These are phyloP conservation scores for Orycteropus afer DNA, from an alignment of 2,113 vertebrate species.

Conservation along the genomic window DNA sequence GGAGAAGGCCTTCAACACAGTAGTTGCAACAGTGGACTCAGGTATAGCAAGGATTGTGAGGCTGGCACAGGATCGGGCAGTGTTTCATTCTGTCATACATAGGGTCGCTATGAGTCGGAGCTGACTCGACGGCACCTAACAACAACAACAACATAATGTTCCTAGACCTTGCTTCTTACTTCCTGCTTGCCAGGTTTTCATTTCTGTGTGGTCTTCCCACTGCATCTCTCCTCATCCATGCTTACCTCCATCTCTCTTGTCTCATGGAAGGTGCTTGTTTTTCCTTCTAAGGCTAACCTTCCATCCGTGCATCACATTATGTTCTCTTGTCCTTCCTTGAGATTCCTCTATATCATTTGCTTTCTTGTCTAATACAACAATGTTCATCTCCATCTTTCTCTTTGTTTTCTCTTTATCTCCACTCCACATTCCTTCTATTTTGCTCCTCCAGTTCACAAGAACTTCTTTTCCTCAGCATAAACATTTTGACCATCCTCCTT, in stretches of 20 bases:
- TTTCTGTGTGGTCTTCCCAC: neutral
- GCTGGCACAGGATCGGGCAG: too few relatives aligned
- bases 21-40: too few relatives aligned
- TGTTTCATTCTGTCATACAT: too few relatives aligned
- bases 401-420: neutral
- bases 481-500: neutral
- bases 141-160: too few relatives aligned
- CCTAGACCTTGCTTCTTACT: neutral
- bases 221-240: neutral
- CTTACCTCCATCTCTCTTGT: neutral
- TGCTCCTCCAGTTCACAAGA: neutral
- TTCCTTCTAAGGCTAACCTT: neutral
- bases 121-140: too few relatives aligned
- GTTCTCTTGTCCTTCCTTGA: neutral
- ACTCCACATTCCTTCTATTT: neutral
- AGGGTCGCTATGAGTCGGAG: too few relatives aligned
- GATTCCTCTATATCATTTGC: neutral
- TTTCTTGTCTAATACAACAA: neutral
- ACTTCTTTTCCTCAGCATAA: neutral
- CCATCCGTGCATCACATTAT: neutral
- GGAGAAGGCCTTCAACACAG: too few relatives aligned
- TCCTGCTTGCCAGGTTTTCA: neutral
- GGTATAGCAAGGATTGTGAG: too few relatives aligned
- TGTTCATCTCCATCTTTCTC: neutral
- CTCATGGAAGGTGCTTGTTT: neutral